These are phyloP conservation scores for Phrynocephalus forsythii DNA, from an alignment of 2,797 vertebrate species.

Conservation along the genomic window DNA sequence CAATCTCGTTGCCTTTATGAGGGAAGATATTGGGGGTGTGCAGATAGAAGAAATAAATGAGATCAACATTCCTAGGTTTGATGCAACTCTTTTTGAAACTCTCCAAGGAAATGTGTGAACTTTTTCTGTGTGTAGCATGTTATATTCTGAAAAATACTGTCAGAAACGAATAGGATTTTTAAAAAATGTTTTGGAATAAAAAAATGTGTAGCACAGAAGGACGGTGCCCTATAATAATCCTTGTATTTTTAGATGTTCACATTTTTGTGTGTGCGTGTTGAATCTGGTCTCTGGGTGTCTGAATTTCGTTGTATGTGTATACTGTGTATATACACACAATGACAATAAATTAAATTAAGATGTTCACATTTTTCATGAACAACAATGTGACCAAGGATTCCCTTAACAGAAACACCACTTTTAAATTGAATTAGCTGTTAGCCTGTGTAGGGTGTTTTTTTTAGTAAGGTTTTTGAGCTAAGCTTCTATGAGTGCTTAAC, in stretches of 20 bases:
- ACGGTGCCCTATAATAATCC: too few relatives aligned
- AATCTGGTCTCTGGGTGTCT: too few relatives aligned
- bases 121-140: too few relatives aligned
- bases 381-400: neutral
- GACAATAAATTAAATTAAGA: too few relatives aligned
- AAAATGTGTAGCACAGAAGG: neutral
- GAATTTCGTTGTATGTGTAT: too few relatives aligned
- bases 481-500: neutral
- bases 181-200: neutral
- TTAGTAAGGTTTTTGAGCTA: neutral
- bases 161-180: conserved; percentile 8
- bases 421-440: neutral
- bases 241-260: neutral
- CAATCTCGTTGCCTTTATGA: conserved; percentile 16
- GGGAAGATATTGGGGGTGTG: neutral
- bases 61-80: conserved; percentile 20
- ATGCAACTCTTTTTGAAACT: neutral
- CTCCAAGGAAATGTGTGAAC: neutral
- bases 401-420: too few relatives aligned
- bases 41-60: conserved; percentile 19
- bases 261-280: too few relatives aligned
- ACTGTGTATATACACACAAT: too few relatives aligned
- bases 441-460: neutral
- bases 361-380: neutral
- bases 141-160: neutral